Conservation (phyloP, 1,140 invertebrate species). For the Holotrichia oblita region DNA sequence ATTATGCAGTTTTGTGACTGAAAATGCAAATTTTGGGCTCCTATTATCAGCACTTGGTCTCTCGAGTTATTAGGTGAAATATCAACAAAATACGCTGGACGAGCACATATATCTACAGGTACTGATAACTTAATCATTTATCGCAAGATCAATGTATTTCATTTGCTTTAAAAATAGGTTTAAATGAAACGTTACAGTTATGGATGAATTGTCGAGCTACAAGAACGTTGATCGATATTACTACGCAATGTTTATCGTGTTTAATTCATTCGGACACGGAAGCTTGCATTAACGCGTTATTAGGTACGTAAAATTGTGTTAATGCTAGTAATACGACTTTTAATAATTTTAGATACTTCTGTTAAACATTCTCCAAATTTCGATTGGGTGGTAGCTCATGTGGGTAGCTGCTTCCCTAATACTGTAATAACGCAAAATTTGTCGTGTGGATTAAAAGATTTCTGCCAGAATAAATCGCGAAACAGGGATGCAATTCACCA, state of each 20-base stretch:
- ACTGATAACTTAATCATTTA: constrained; percentile 37
- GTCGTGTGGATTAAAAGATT: constrained; percentile 82
- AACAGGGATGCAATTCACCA: constrained; percentile 62
- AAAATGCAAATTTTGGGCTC: constrained; percentile 79
- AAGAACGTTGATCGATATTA: constrained; percentile 79
- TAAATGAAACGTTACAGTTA: constrained; percentile 78
- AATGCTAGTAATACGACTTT: background rate
- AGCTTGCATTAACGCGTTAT: constrained; percentile 78
- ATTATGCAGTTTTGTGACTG: constrained; percentile 72
- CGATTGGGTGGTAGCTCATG: constrained; percentile 92
- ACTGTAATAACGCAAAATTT: constrained; percentile 85
- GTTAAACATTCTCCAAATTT: constrained; percentile 83
- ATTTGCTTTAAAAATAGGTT: constrained; percentile 62
- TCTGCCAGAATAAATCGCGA: constrained; percentile 65
- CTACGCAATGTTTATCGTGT: constrained; percentile 80
- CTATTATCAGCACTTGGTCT: constrained; percentile 86
- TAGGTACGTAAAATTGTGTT: constrained; percentile 58
- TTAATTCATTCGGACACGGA: constrained; percentile 76
- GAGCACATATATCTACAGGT: constrained; percentile 62
- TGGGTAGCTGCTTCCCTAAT: constrained; percentile 87
- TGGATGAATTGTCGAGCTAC: constrained; percentile 86
- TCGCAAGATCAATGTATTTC: background rate
- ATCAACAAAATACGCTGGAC: constrained; percentile 70
- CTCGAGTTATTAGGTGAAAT: constrained; percentile 81
- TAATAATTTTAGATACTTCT: constrained; percentile 70